Evolutionary conservation across 92 coral and sea anemone genomes (phyloP).

Genomic region (Montipora capitata): DNA sequence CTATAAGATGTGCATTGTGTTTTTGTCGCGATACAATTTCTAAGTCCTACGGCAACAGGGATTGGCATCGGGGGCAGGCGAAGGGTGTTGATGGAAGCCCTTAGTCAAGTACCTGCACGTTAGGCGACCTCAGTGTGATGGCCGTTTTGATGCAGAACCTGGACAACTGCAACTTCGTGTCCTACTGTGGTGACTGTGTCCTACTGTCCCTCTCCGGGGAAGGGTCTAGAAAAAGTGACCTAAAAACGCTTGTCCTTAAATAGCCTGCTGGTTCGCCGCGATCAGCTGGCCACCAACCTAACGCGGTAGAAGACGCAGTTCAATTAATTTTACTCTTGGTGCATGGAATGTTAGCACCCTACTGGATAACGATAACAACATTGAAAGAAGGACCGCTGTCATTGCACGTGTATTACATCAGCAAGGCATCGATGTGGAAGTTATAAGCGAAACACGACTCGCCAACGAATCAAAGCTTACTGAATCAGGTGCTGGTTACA

Average conservation of each 20-base stretch:
- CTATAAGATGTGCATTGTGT: not conserved
- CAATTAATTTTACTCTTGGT: not conserved
- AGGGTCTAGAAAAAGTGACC: not conserved
- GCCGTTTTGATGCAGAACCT: not conserved
- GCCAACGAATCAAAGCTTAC: constrained; percentile 1
- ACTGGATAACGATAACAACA: not conserved
- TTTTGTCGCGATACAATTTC: not conserved
- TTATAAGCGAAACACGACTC: not conserved
- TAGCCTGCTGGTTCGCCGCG: not conserved
- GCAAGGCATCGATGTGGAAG: not conserved
- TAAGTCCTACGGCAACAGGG: constrained; percentile 3
- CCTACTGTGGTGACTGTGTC: no score
- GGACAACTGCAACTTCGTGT: no score
- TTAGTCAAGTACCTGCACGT: no score
- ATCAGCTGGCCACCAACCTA: not conserved
- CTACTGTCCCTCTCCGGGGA: not conserved
- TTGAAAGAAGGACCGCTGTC: no score
- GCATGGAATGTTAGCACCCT: constrained; percentile 50
- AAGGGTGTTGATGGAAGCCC: not conserved
- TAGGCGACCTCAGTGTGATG: constrained; percentile 6
- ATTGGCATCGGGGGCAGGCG: not conserved
- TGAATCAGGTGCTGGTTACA: constrained; percentile 12
- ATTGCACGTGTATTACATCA: not conserved
- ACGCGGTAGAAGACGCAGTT: not conserved
- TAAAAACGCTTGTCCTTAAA: no score